Evolutionary conservation across 2,888 invertebrate species (phyloP), one percentile per base, ranked within the genome.

Genomic region (Cyaniris semiargus): DNA sequence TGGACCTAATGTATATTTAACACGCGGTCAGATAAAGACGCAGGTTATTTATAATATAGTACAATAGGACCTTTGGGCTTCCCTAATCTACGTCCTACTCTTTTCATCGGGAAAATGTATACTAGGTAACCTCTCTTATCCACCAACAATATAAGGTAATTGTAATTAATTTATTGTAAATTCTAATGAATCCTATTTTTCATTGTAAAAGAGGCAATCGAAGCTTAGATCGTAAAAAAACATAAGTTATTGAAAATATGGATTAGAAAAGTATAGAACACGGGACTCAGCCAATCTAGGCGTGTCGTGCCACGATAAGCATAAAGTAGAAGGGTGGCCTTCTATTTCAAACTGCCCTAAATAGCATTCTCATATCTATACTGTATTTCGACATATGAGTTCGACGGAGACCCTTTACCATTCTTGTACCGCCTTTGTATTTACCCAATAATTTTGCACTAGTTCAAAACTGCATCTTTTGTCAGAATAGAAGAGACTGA

Each of bases 1-100:
- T 78, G 80, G 77, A 76, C 79, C 77, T 21, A 53, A 77, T 76
- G 79, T 78, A 79, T 78, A 75, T 76, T 58, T 58, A 18, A 53
- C 53, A 53, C 53, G 53, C 53, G 5, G 15, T 18, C 15, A 18
- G 18, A 53, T 53, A 53, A 44, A 44, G 53, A 53, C 53, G 15
- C 48, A 15, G 5, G 5, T 18, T 53, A 53, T 53, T 18, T 53
- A 18, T 18, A 15, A 13, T n/a, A 53, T 18, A 44, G 44, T 44
- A 44, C 53, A 53, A 53, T 18, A 5, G 53, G 18, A 53, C 18
- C 53, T 53, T 18, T 44, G 1, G 34, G 6, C 34, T 34, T 38
- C 38, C 38, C 38, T 38, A 38, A 38, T 38, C 38, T 2, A 38
- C 38, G 38, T 38, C 44, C 44, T 44, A 44, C 44, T 44, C 44